phyloP scores from a whole-genome alignment of 2,113 vertebrate species.

The Chaenogobius annularis region DNA sequence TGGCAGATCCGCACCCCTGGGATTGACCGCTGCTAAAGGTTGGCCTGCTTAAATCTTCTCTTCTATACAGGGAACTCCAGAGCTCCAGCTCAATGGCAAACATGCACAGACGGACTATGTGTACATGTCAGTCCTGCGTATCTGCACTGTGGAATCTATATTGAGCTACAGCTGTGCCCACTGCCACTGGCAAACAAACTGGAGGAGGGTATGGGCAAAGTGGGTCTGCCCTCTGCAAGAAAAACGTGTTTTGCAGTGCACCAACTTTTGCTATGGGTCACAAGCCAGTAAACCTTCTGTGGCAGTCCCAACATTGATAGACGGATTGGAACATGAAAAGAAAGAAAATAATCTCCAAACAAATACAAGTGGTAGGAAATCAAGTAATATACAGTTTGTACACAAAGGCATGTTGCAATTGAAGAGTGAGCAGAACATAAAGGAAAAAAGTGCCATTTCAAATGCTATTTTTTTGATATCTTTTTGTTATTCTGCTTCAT shows the following conservation, averaged over 20 bases:
- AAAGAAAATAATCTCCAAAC: neutral
- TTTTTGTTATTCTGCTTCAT: slow-evolving; percentile 32
- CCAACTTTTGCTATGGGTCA: neutral
- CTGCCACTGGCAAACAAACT: slow-evolving; percentile 52
- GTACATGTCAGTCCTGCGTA: slow-evolving; percentile 47
- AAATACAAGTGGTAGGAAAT: neutral
- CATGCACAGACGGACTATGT: slow-evolving; percentile 31
- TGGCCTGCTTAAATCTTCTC: slow-evolving; percentile 51
- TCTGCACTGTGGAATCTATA: slow-evolving; percentile 57
- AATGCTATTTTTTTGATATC: slow-evolving; percentile 34
- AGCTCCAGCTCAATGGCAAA: slow-evolving; percentile 26
- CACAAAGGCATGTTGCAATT: slow-evolving; percentile 53
- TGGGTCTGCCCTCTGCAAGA: neutral
- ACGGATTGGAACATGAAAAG: neutral
- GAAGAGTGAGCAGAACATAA: slow-evolving; percentile 27
- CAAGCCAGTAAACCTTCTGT: neutral
- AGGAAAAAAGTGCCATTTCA: slow-evolving; percentile 38
- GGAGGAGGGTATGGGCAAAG: slow-evolving; percentile 30
- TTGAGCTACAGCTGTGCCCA: slow-evolving; percentile 69
- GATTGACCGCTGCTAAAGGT: slow-evolving; percentile 57
- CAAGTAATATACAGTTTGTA: slow-evolving; percentile 39
- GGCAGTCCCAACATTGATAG: too few relatives aligned
- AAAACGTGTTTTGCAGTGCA: neutral
- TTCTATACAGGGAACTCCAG: slow-evolving; percentile 22
- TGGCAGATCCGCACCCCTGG: slow-evolving; percentile 41